phyloP scores from a whole-genome alignment of 2,797 vertebrate species.

The Sebastes steindachneri region DNA sequence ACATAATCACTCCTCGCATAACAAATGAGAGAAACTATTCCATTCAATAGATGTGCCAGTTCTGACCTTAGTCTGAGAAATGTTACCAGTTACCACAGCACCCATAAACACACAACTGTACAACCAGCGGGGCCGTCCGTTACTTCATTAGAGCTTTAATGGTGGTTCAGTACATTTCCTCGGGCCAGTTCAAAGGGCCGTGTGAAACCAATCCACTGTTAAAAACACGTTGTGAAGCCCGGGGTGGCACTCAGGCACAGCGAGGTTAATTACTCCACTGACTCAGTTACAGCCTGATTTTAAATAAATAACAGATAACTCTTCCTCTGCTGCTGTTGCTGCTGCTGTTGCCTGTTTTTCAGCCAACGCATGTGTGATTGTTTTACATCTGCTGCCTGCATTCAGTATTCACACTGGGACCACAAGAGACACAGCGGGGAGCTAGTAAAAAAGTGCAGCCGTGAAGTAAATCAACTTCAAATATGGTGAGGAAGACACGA shows the following conservation, averaged over 20 bases:
- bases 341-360: slow-evolving; percentile 18
- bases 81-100: slow-evolving; percentile 30
- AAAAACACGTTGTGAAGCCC: slow-evolving; percentile 38
- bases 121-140: slow-evolving; percentile 22
- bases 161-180: slow-evolving; percentile 46
- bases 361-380: slow-evolving; percentile 37
- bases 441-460: slow-evolving; percentile 54
- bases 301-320: slow-evolving; percentile 63
- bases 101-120: slow-evolving; percentile 27
- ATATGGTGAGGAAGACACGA: slow-evolving; percentile 22
- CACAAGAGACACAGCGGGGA: slow-evolving; percentile 47
- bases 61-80: slow-evolving; percentile 39
- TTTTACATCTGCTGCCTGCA: slow-evolving; percentile 63
- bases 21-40: slow-evolving; percentile 67
- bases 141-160: slow-evolving; percentile 66
- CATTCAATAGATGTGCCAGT: slow-evolving; percentile 40
- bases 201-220: slow-evolving; percentile 57
- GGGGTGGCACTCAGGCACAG: slow-evolving; percentile 43
- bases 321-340: background rate
- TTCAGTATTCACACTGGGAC: slow-evolving; percentile 51
- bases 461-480: slow-evolving; percentile 55
- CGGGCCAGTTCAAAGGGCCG: slow-evolving; percentile 34
- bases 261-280: slow-evolving; percentile 61
- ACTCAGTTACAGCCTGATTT: slow-evolving; percentile 50
- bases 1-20: slow-evolving; percentile 47